Percentiles rank a stretch among this genome's conserved stretches.
Evolutionary conservation across 2,888 invertebrate species (phyloP).

Genomic region (Nyleta sp.): DNA sequence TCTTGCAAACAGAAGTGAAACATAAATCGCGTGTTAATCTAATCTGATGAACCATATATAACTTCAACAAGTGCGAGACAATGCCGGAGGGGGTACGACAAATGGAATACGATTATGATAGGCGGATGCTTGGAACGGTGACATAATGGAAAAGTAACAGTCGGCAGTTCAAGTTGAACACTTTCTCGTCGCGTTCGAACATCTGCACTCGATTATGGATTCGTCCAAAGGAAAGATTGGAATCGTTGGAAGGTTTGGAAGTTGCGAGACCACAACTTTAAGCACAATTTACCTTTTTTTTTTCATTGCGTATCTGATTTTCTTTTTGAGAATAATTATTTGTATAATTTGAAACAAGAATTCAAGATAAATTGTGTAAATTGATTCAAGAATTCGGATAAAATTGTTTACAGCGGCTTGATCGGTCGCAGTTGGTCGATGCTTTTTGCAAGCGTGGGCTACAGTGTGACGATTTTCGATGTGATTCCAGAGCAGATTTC

Average conservation of each 20-base stretch:
- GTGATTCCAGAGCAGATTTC: constrained; percentile 89
- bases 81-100: constrained; percentile 25
- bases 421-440: constrained; percentile 99
- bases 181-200: background rate
- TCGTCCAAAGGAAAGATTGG: constrained; percentile 87
- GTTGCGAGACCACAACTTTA: background rate
- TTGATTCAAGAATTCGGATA: background rate
- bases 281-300: background rate
- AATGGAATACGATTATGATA: constrained; percentile 11
- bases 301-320: background rate
- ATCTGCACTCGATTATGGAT: constrained; percentile 67
- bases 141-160: constrained; percentile 24
- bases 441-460: constrained; percentile 97
- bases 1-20: no score
- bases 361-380: no score
- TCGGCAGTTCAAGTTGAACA: constrained; percentile 7
- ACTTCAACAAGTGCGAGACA: constrained; percentile 1
- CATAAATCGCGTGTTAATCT: background rate
- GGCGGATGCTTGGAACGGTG: background rate
- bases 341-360: no score
- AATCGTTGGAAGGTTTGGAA: constrained; percentile 87
- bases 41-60: constrained; percentile 19
- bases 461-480: constrained; percentile 94
- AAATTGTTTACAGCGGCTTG: constrained; percentile 88
- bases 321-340: no score